A percentile compares a stretch with the other conserved stretches of the same genome.
Conservation (phyloP, 2,113 vertebrate genomes). For the Dicerorhinus sumatrensis region DNA sequence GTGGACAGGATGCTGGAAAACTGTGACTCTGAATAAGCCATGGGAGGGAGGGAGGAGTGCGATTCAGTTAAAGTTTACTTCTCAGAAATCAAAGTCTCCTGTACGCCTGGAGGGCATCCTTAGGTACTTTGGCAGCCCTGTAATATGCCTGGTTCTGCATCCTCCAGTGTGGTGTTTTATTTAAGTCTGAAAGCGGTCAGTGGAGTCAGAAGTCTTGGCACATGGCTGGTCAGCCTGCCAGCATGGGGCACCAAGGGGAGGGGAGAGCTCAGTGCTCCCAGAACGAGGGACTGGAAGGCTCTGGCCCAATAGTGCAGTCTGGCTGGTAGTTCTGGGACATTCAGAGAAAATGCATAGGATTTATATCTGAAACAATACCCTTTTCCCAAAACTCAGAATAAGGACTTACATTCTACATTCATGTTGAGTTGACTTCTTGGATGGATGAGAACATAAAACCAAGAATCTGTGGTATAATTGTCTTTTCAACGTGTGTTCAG, state of each 20-base stretch:
- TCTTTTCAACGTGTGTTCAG: background rate
- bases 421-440: background rate
- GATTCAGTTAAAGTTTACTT: background rate
- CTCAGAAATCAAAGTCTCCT: background rate
- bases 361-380: background rate
- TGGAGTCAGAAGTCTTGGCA: background rate
- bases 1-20: background rate
- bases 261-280: background rate
- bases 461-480: background rate
- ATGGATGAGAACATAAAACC: background rate
- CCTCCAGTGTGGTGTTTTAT: background rate
- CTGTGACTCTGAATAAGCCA: background rate
- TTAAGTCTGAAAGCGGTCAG: background rate
- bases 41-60: background rate
- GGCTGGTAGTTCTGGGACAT: background rate
- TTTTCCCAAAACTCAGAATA: background rate
- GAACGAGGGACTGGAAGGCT: background rate
- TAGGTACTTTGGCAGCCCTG: background rate
- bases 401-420: background rate
- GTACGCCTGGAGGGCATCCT: background rate
- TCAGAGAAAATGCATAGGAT: background rate
- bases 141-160: background rate
- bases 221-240: background rate
- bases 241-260: background rate
- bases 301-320: background rate